A percentile compares a stretch with the other conserved stretches of the same genome.
Conservation (phyloP, 2,113 vertebrate species). For the Erythrocercus mccallii region DNA sequence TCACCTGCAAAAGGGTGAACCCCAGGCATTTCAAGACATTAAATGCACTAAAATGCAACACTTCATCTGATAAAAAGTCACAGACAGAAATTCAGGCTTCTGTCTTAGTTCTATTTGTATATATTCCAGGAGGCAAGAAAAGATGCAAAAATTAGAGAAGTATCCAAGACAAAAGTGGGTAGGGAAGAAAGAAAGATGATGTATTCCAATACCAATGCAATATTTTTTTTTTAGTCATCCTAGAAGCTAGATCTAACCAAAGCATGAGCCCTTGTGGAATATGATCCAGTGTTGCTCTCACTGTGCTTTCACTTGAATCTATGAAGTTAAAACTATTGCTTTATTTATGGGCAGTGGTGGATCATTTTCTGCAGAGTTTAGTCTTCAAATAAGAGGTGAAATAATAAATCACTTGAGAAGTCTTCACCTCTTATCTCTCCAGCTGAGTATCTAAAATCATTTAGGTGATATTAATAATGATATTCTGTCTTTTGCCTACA, state of each 20-base stretch:
- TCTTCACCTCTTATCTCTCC: neutral
- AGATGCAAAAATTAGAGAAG: neutral
- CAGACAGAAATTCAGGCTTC: neutral
- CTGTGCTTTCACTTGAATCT: neutral
- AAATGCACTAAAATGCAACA: neutral
- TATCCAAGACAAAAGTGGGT: neutral
- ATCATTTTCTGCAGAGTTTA: neutral
- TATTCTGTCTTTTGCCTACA: neutral
- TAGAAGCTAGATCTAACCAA: neutral
- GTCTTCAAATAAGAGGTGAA: neutral
- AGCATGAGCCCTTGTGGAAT: neutral
- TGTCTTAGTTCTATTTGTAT: neutral
- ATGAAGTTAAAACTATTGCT: neutral
- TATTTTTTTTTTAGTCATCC: neutral
- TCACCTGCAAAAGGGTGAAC: neutral
- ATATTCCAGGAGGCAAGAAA: neutral
- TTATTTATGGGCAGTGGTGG: neutral
- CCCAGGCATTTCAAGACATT: neutral
- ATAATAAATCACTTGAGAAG: neutral
- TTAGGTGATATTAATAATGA: neutral
- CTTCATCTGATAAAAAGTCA: neutral
- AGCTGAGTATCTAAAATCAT: neutral
- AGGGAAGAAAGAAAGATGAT: neutral
- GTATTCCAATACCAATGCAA: neutral
- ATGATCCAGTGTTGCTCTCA: neutral